Evolutionary conservation across 1,140 invertebrate genomes (phyloP).

Genomic region (Brachionus manjavacas): DNA sequence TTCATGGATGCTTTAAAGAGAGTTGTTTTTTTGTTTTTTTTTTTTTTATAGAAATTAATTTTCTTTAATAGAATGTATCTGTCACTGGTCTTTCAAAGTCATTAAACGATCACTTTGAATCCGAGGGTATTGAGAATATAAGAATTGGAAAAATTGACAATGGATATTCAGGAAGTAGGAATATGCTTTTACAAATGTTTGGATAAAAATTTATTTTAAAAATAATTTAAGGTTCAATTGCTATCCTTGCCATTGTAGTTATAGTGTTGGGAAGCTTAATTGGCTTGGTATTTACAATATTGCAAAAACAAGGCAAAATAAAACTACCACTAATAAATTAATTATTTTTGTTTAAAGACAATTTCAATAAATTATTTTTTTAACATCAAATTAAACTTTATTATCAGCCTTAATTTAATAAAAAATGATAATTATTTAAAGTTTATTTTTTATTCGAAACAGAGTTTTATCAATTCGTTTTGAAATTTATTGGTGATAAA

Average conservation of each 20-base stretch:
- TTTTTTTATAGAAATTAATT: neutral
- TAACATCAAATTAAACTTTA: neutral
- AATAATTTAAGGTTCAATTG: neutral
- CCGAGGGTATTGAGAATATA: neutral
- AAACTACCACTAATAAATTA: neutral
- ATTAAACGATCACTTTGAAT: neutral
- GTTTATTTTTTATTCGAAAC: neutral
- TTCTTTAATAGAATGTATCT: neutral
- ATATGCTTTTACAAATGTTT: neutral
- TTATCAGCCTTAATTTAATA: neutral
- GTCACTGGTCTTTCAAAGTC: neutral
- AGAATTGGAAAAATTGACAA: neutral
- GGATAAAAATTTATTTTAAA: neutral
- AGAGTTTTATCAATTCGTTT: neutral
- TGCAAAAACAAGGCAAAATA: neutral
- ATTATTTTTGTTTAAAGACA: neutral
- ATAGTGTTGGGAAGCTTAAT: neutral
- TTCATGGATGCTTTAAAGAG: slow-evolving; percentile 4
- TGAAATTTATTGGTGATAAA: neutral
- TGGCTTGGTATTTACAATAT: neutral
- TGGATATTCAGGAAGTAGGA: neutral
- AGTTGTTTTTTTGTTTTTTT: neutral
- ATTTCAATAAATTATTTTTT: neutral
- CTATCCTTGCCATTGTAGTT: neutral
- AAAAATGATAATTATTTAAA: neutral